phyloP scores from a whole-genome alignment of 2,888 invertebrate species.

The Hetaerina titia region DNA sequence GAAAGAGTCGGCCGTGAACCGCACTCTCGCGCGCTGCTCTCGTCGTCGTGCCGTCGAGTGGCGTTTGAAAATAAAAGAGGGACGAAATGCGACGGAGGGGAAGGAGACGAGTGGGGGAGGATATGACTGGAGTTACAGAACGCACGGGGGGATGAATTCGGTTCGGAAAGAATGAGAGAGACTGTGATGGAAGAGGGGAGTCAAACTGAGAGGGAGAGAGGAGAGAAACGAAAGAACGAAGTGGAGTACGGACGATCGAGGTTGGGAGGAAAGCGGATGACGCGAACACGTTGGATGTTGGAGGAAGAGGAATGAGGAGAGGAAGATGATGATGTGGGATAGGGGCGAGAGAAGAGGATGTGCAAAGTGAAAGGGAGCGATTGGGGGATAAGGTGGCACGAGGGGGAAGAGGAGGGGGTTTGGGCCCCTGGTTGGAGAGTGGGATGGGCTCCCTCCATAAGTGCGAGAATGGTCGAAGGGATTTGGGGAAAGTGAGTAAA shows the following conservation, averaged over 20 bases:
- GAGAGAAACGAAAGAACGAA: neutral
- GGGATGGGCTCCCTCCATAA: neutral
- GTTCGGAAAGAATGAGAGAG: neutral
- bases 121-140: neutral
- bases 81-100: neutral
- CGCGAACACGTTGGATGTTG: neutral
- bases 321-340: neutral
- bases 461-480: constrained; percentile 7
- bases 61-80: neutral
- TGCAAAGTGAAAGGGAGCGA: neutral
- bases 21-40: neutral
- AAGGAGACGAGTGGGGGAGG: neutral
- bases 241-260: neutral
- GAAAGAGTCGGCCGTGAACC: neutral
- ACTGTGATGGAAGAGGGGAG: neutral
- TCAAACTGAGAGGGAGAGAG: neutral
- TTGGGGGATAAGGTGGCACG: neutral
- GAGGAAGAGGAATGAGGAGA: neutral
- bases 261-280: neutral
- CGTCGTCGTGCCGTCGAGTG: neutral
- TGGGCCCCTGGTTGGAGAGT: neutral
- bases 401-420: neutral
- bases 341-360: neutral
- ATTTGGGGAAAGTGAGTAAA: constrained; percentile 32
- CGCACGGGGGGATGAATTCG: neutral